Evolutionary conservation across 1,140 invertebrate species (phyloP).

Genomic region (Euglossa dilemma): DNA sequence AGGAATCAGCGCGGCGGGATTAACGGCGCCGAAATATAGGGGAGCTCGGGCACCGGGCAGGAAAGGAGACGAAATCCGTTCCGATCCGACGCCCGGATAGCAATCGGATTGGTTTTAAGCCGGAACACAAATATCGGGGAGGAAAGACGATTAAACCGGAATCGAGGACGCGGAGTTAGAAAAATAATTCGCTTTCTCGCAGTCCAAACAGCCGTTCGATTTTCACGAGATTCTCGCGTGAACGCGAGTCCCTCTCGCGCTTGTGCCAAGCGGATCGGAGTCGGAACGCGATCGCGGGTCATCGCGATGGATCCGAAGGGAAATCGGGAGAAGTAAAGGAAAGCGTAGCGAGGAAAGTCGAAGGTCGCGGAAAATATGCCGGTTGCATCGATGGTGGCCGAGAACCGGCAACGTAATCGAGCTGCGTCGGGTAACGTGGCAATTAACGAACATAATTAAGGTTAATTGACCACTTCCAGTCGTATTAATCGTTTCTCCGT

Average conservation of each 20-base stretch:
- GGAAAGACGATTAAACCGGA: conserved; percentile 41
- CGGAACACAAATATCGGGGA: conserved; percentile 16
- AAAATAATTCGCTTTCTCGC: conserved; percentile 60
- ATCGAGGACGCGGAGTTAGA: conserved; percentile 35
- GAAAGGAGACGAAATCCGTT: conserved; percentile 18
- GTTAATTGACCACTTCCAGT: conserved; percentile 24
- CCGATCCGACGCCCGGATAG: neutral
- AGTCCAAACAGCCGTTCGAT: conserved; percentile 12
- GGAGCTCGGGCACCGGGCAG: neutral
- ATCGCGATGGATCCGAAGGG: neutral
- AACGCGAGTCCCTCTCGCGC: neutral
- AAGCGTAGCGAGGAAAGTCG: neutral
- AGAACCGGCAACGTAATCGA: neutral
- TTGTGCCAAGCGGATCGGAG: neutral
- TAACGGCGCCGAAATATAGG: neutral
- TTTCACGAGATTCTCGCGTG: neutral
- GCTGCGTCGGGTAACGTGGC: neutral
- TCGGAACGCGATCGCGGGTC: neutral
- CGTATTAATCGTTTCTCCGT: conserved; percentile 25
- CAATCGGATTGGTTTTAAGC: conserved; percentile 40
- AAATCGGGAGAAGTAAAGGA: neutral
- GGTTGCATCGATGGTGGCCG: neutral
- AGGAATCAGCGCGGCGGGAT: neutral
- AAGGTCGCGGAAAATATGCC: neutral
- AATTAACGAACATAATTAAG: conserved; percentile 39